Percentiles rank a stretch among this genome's conserved stretches.
Conservation (phyloP, 2,797 vertebrate genomes). For the Psittacula derbiana region DNA sequence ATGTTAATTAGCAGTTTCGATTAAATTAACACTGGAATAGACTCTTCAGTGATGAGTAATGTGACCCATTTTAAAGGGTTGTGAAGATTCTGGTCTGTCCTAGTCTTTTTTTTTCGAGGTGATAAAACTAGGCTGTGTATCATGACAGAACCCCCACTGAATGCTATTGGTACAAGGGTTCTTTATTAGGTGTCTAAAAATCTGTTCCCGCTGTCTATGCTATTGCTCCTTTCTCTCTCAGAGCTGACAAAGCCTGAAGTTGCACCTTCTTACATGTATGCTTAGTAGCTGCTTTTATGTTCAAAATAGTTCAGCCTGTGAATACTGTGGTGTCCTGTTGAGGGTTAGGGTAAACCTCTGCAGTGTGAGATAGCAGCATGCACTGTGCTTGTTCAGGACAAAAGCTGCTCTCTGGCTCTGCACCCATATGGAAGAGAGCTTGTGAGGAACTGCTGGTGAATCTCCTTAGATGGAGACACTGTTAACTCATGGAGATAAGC, state of each 20-base stretch:
- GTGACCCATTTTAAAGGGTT: constrained; percentile 72
- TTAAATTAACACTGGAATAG: constrained; percentile 68
- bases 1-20: constrained; percentile 73
- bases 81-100: constrained; percentile 44
- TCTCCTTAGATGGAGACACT: background rate
- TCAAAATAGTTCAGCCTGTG: background rate
- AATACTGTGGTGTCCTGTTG: fast-evolving
- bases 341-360: background rate
- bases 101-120: constrained; percentile 33
- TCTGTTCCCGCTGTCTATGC: background rate
- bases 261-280: background rate
- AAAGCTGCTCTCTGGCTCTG: background rate
- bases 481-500: background rate
- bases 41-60: constrained; percentile 57
- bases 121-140: constrained; percentile 61
- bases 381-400: background rate
- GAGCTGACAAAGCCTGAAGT: background rate
- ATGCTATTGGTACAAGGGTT: background rate
- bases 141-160: background rate
- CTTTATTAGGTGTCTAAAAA: background rate
- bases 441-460: fast-evolving
- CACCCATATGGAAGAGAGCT: fast-evolving
- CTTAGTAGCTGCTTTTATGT: background rate
- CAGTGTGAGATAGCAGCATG: fast-evolving
- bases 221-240: background rate